These are phyloP conservation scores for Syngnathus typhle DNA, from an alignment of 2,113 vertebrate genomes.

Conservation along the genomic window DNA sequence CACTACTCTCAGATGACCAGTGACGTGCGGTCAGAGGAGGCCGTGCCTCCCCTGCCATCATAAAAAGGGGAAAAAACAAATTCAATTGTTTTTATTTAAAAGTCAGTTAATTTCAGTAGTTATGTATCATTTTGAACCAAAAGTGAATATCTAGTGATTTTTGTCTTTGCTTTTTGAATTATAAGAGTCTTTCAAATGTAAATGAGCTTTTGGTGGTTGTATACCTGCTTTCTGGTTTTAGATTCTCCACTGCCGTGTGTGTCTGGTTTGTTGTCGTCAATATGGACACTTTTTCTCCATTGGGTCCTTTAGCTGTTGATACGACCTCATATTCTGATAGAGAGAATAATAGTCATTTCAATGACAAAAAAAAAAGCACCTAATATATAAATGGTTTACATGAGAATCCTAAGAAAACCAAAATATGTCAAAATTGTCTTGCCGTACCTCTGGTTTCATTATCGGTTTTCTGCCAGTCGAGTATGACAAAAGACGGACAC, in stretches of 20 bases:
- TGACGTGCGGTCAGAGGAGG: too few species aligned
- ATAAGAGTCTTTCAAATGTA: not conserved
- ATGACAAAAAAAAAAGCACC: not conserved
- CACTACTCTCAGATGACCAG: not conserved
- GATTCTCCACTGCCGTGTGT: conserved; percentile 91
- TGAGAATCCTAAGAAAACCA: not conserved
- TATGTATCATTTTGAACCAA: too few species aligned
- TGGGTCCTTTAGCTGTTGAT: conserved; percentile 79
- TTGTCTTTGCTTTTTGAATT: too few species aligned
- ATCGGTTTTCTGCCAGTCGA: conserved; percentile 86
- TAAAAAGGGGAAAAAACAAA: too few species aligned
- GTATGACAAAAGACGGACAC: conserved; percentile 88
- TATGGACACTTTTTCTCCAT: conserved; percentile 78
- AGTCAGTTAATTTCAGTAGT: too few species aligned
- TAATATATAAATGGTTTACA: not conserved
- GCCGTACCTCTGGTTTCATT: conserved; percentile 88
- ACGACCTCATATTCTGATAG: conserved; percentile 85
- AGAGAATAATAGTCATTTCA: not conserved
- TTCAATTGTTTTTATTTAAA: too few species aligned
- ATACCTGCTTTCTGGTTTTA: conserved; percentile 91
- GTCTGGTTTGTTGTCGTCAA: conserved; percentile 88
- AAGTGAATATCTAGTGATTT: too few species aligned
- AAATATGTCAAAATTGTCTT: not conserved
- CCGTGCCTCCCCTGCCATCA: too few species aligned
- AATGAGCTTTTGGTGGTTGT: not conserved